Percentiles rank a stretch among this genome's conserved stretches.
These are phyloP conservation scores for Alca torda DNA, from an alignment of 2,797 vertebrate genomes.

Conservation along the genomic window DNA sequence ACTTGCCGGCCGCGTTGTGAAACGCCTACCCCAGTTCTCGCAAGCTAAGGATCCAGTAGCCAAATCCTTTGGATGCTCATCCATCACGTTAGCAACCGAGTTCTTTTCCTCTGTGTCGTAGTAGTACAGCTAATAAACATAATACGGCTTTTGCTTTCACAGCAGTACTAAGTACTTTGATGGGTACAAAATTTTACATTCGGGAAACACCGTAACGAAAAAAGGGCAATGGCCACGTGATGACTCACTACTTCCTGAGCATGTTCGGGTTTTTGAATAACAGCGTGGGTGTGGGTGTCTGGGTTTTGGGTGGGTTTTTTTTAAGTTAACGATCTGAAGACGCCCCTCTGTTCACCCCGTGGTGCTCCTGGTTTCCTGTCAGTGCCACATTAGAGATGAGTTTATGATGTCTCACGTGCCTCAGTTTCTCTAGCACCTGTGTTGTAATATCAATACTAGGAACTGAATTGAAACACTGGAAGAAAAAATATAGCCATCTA, in stretches of 20 bases:
- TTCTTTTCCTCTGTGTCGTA: not conserved
- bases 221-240: not conserved
- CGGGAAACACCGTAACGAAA: not conserved
- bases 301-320: slow-evolving; percentile 9
- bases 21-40: not conserved
- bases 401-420: not conserved
- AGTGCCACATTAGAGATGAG: not conserved
- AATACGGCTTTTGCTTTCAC: not conserved
- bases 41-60: not conserved
- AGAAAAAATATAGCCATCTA: not conserved
- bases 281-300: slow-evolving; percentile 45
- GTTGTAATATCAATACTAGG: not conserved
- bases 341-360: not conserved
- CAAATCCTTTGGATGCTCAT: not conserved
- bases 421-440: not conserved
- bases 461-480: not conserved
- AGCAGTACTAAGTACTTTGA: not conserved
- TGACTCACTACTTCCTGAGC: slow-evolving; percentile 51
- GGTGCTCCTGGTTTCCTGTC: slow-evolving; percentile 25
- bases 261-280: slow-evolving; percentile 37
- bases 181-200: not conserved
- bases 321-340: slow-evolving; percentile 52
- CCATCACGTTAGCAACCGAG: not conserved
- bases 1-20: not conserved
- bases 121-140: not conserved